Evolutionary conservation across 2,797 vertebrate species (phyloP).

Genomic region (Dipus sagitta): DNA sequence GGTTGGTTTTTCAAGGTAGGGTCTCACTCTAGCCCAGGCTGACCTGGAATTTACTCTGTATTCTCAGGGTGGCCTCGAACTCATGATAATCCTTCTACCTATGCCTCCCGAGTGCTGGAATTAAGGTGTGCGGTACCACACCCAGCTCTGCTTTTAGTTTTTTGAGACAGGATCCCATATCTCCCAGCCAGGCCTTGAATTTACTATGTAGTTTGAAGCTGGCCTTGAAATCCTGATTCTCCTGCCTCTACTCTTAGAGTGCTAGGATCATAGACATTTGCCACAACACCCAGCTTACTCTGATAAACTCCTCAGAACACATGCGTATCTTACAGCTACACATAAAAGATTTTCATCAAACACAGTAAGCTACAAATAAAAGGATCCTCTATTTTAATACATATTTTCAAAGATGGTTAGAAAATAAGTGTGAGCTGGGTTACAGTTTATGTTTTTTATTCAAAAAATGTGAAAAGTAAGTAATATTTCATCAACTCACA

Average conservation of each 20-base stretch:
- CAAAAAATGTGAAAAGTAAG: background rate
- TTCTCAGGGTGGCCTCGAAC: too few species aligned
- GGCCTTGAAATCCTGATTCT: background rate
- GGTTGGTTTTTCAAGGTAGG: too few species aligned
- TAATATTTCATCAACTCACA: background rate
- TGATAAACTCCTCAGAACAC: background rate
- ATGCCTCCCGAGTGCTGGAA: too few species aligned
- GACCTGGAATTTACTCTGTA: too few species aligned
- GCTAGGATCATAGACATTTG: background rate
- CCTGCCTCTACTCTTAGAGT: background rate
- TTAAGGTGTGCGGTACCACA: too few species aligned
- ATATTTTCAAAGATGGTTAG: constrained; percentile 38
- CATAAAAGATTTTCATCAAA: constrained; percentile 75
- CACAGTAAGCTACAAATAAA: constrained; percentile 74
- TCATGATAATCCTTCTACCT: too few species aligned
- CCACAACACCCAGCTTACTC: background rate
- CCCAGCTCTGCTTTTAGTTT: too few species aligned
- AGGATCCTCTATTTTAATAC: constrained; percentile 46
- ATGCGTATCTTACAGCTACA: constrained; percentile 63
- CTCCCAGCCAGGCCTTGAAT: background rate
- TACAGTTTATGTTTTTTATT: constrained; percentile 61
- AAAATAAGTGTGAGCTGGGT: background rate
- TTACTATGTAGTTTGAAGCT: background rate
- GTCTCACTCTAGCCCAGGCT: too few species aligned
- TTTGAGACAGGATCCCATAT: background rate